Evolutionary conservation across 2,888 invertebrate species (phyloP).

Genomic region (Eristalis arbustorum): DNA sequence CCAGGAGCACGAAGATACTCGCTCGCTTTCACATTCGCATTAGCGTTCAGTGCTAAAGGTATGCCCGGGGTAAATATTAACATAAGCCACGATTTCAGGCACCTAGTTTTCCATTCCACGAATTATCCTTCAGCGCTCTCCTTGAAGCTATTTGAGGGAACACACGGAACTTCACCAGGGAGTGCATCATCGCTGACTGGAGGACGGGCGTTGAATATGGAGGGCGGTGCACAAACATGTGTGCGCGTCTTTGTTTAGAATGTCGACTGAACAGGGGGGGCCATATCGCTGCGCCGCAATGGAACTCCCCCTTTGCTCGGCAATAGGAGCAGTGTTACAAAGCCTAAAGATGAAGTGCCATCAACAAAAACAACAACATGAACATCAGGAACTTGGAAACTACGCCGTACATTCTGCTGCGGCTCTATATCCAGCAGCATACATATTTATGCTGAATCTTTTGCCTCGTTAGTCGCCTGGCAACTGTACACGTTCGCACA

Average conservation of each 20-base stretch:
- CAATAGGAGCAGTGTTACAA: slow-evolving; percentile 44
- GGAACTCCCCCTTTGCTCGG: slow-evolving; percentile 17
- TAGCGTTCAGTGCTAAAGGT: slow-evolving; percentile 36
- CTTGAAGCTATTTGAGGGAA: slow-evolving; percentile 45
- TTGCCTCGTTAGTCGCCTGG: slow-evolving; percentile 51
- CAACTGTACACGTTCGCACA: slow-evolving; percentile 39
- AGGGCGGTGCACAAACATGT: neutral
- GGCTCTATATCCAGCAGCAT: neutral
- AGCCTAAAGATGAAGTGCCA: slow-evolving; percentile 65
- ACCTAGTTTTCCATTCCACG: slow-evolving; percentile 61
- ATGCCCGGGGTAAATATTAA: slow-evolving; percentile 53
- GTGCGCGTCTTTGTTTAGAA: slow-evolving; percentile 36
- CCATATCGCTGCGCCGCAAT: neutral
- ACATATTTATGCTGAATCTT: neutral
- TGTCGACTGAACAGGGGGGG: neutral
- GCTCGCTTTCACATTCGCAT: slow-evolving; percentile 48
- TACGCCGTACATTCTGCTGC: slow-evolving; percentile 60
- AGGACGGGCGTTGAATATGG: neutral
- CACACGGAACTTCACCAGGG: slow-evolving; percentile 23
- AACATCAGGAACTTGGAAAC: slow-evolving; percentile 39
- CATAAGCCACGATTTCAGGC: slow-evolving; percentile 61
- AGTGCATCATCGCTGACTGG: slow-evolving; percentile 41
- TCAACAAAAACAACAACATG: slow-evolving; percentile 34
- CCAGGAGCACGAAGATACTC: neutral
- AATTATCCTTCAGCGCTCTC: slow-evolving; percentile 42